Conservation (phyloP, 2,888 invertebrate species). For the Tuberolachnus salignus region DNA sequence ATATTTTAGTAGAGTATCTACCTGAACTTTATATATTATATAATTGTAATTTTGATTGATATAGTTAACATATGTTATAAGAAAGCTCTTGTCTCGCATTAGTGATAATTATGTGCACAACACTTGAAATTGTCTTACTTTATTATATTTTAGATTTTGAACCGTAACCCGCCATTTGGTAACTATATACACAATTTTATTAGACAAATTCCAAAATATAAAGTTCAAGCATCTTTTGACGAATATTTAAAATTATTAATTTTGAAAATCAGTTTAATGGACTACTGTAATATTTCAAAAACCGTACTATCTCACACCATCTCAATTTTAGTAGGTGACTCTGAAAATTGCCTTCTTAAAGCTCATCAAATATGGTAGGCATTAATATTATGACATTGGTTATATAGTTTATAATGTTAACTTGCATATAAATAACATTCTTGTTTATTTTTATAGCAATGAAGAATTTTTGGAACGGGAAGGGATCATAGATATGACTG, state of each 20-base stretch:
- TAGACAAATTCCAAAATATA: conserved; percentile 41
- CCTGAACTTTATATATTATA: no score
- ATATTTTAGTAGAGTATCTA: no score
- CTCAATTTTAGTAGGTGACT: conserved; percentile 44
- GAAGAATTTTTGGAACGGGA: conserved; percentile 27
- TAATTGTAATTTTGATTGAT: no score
- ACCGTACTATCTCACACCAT: neutral
- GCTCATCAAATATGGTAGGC: conserved; percentile 27
- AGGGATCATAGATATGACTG: conserved; percentile 16
- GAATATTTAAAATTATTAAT: neutral
- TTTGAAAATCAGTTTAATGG: conserved; percentile 13
- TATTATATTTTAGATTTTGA: conserved; percentile 14
- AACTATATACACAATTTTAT: conserved; percentile 68
- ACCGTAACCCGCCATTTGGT: conserved; percentile 76
- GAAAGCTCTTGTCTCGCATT: no score
- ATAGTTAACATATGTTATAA: no score
- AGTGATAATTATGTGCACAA: no score
- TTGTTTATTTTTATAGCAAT: conserved; percentile 1
- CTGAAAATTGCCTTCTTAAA: conserved; percentile 42
- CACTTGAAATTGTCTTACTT: no score
- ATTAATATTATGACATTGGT: neutral
- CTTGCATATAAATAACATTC: neutral
- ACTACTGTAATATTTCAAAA: conserved; percentile 4
- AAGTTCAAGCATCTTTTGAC: neutral
- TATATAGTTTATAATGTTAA: neutral